Percentiles rank a stretch among this genome's conserved stretches.
phyloP scores from a whole-genome alignment of 2,113 vertebrate genomes.

The Scomber japonicus region DNA sequence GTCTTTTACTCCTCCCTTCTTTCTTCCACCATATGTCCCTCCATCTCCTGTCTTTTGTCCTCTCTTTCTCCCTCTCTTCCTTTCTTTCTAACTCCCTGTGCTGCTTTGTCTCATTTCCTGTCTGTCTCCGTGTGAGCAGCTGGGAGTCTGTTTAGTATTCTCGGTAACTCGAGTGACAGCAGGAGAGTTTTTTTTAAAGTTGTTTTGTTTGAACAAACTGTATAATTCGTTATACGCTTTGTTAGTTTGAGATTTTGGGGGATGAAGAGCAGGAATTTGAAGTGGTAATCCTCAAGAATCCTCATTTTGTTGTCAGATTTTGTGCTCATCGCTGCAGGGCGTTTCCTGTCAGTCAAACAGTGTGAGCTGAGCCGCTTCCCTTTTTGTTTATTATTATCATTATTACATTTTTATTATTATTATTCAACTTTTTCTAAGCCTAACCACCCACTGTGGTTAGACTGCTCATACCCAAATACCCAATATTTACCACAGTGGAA shows the following conservation, averaged over 20 bases:
- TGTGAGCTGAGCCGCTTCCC: background rate
- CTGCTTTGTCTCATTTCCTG: background rate
- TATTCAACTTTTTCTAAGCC: too few relatives aligned
- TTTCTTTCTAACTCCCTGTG: background rate
- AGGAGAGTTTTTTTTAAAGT: slow-evolving; percentile 13
- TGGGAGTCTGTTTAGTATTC: slow-evolving; percentile 25
- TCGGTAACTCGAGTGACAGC: background rate
- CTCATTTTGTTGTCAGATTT: slow-evolving; percentile 11
- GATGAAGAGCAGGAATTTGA: slow-evolving; percentile 18
- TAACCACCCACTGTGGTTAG: too few relatives aligned
- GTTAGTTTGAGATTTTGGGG: slow-evolving; percentile 36
- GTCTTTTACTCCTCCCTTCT: background rate
- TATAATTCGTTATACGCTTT: background rate
- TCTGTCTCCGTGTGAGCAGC: background rate
- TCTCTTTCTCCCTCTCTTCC: background rate
- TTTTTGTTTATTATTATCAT: background rate
- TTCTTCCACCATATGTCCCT: background rate
- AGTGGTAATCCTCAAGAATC: slow-evolving; percentile 21
- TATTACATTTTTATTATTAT: background rate
- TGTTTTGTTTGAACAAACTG: slow-evolving; percentile 30
- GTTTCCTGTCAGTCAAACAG: slow-evolving; percentile 3
- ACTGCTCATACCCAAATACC: too few relatives aligned
- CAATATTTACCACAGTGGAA: too few relatives aligned
- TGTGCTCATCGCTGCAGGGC: background rate
- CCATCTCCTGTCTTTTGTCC: background rate